Conservation (phyloP, 2,888 invertebrate genomes). For the Tinea trinotella region DNA sequence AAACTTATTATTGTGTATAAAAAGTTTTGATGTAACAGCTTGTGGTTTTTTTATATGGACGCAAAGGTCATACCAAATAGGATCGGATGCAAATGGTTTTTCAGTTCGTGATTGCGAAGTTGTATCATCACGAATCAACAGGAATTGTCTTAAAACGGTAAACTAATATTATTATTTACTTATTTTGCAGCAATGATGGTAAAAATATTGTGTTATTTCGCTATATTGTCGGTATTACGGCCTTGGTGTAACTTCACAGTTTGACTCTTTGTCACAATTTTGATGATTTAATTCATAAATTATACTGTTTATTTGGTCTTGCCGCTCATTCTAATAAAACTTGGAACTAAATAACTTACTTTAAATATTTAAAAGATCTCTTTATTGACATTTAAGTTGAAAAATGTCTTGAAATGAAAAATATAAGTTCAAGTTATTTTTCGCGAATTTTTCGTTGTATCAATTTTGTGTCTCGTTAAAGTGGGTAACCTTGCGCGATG, state of each 20-base stretch:
- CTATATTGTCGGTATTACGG: constrained; percentile 10
- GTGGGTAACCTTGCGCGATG: constrained; percentile 12
- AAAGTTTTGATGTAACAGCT: constrained; percentile 3
- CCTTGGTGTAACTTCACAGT: constrained; percentile 15
- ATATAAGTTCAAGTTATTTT: neutral
- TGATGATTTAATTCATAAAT: constrained; percentile 6
- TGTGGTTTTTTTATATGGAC: constrained; percentile 27
- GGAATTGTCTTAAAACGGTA: constrained; percentile 9
- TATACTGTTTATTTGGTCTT: constrained; percentile 4
- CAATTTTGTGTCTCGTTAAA: neutral
- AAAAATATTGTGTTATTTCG: constrained; percentile 1
- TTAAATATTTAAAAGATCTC: too few relatives aligned
- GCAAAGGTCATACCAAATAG: constrained; percentile 52
- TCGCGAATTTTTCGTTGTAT: neutral
- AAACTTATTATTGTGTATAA: neutral
- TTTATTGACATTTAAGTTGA: too few relatives aligned
- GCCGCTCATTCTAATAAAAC: too few relatives aligned
- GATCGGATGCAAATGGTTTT: constrained; percentile 43
- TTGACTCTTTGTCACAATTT: constrained; percentile 14
- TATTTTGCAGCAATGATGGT: neutral
- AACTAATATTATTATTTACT: neutral
- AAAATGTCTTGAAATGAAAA: neutral
- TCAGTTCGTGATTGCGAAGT: constrained; percentile 39
- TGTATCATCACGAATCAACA: constrained; percentile 35
- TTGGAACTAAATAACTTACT: too few relatives aligned